A percentile compares a stretch with the other conserved stretches of the same genome.
Evolutionary conservation across 2,888 invertebrate species (phyloP).

Genomic region (Tetragnatha montana): DNA sequence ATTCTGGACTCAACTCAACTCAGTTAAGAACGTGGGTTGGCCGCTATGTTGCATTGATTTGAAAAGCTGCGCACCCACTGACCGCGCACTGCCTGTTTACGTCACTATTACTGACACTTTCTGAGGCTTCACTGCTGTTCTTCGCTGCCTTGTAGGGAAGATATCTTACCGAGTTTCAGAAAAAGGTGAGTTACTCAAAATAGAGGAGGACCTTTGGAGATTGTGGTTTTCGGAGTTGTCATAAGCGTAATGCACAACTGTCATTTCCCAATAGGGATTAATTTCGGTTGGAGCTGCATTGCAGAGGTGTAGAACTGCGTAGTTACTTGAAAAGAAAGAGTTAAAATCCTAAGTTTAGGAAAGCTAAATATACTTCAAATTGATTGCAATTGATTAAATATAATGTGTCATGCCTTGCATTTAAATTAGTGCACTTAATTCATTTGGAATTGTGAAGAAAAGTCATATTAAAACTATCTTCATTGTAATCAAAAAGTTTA

Average conservation of each 20-base stretch:
- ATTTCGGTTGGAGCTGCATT: conserved; percentile 8
- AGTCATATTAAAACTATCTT: neutral
- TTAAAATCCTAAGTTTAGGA: neutral
- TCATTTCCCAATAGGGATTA: neutral
- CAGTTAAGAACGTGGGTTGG: neutral
- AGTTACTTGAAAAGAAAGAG: conserved; percentile 13
- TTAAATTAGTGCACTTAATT: neutral
- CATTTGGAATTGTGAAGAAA: neutral
- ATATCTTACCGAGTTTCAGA: conserved; percentile 8
- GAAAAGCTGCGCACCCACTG: conserved; percentile 12
- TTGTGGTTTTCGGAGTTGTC: neutral
- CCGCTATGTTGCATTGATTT: conserved; percentile 53
- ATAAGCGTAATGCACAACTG: neutral
- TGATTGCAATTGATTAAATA: neutral
- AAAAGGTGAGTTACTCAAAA: conserved; percentile 2
- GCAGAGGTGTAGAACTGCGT: conserved; percentile 36
- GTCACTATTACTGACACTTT: conserved; percentile 42
- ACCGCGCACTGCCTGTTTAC: conserved; percentile 25
- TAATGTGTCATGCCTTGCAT: neutral
- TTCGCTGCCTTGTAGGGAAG: conserved; percentile 23
- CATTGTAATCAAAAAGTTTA: neutral
- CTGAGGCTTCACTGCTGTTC: conserved; percentile 50
- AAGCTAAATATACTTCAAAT: conserved; percentile 17
- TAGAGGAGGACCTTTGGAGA: conserved; percentile 8
- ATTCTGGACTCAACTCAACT: neutral